Evolutionary conservation across 2,888 invertebrate species (phyloP).

Genomic region (Exephanes ischioxanthus): DNA sequence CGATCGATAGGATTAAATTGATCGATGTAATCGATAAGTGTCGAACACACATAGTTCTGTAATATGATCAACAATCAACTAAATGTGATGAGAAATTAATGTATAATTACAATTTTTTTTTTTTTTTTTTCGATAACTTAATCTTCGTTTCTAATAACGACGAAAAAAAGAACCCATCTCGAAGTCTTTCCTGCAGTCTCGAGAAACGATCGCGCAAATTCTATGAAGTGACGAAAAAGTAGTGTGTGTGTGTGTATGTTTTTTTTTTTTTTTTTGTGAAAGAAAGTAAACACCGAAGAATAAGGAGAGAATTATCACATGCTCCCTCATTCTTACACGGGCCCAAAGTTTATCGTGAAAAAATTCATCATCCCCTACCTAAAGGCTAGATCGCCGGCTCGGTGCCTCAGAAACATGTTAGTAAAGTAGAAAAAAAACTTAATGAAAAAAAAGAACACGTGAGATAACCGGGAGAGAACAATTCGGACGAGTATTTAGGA

Average conservation of each 20-base stretch:
- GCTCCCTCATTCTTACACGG: constrained; percentile 38
- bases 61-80: constrained; percentile 22
- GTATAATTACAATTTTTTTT: constrained; percentile 21
- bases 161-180: constrained; percentile 36
- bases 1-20: constrained; percentile 72
- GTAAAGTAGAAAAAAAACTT: constrained; percentile 36
- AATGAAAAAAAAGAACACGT: constrained; percentile 48
- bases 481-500: constrained; percentile 19
- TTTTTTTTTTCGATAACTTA: constrained; percentile 14
- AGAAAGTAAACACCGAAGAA: constrained; percentile 28
- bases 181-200: constrained; percentile 65
- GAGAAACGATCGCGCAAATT: constrained; percentile 47
- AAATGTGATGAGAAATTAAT: constrained; percentile 25
- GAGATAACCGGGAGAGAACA: constrained; percentile 38
- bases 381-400: constrained; percentile 20
- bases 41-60: constrained; percentile 7
- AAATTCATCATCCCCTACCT: constrained; percentile 39
- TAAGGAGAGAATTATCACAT: constrained; percentile 46
- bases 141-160: constrained; percentile 19
- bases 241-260: not conserved
- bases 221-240: constrained; percentile 18
- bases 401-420: constrained; percentile 47
- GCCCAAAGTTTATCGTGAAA: constrained; percentile 32
- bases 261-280: constrained; percentile 35
- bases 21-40: constrained; percentile 5